Evolutionary conservation across 2,888 invertebrate genomes (phyloP).

Genomic region (Idaea biselata): DNA sequence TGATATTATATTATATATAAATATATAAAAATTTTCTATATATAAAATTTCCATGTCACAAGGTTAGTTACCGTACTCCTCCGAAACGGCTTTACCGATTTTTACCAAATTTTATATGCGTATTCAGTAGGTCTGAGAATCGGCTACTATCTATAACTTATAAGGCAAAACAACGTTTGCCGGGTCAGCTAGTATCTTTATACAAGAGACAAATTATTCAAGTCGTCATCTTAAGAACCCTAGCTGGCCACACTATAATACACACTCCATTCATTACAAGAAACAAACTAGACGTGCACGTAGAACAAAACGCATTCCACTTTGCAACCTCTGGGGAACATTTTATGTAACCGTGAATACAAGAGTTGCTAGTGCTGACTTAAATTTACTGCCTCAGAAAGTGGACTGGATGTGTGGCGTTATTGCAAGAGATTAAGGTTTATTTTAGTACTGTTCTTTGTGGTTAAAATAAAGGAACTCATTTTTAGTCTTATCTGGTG

Average conservation of each 20-base stretch:
- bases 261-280: slow-evolving; percentile 35
- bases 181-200: too few relatives aligned
- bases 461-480: slow-evolving; percentile 8
- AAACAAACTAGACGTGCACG: slow-evolving; percentile 25
- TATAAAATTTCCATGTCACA: too few relatives aligned
- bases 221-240: too few relatives aligned
- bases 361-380: slow-evolving; percentile 31
- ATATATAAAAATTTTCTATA: too few relatives aligned
- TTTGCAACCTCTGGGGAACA: slow-evolving; percentile 32
- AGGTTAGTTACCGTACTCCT: too few relatives aligned
- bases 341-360: slow-evolving; percentile 30
- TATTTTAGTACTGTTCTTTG: slow-evolving; percentile 7
- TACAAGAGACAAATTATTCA: too few relatives aligned
- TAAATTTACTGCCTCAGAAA: slow-evolving; percentile 24
- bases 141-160: too few relatives aligned
- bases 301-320: slow-evolving; percentile 34
- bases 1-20: too few relatives aligned
- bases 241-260: slow-evolving; percentile 26
- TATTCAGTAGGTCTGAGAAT: too few relatives aligned
- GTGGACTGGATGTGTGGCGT: not conserved
- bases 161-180: too few relatives aligned
- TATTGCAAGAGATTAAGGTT: slow-evolving; percentile 13
- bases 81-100: too few relatives aligned
- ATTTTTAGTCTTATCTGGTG: slow-evolving; percentile 5
- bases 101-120: too few relatives aligned